These are phyloP conservation scores for Craseonycteris thonglongyai DNA, from an alignment of 2,113 vertebrate species.

Conservation along the genomic window DNA sequence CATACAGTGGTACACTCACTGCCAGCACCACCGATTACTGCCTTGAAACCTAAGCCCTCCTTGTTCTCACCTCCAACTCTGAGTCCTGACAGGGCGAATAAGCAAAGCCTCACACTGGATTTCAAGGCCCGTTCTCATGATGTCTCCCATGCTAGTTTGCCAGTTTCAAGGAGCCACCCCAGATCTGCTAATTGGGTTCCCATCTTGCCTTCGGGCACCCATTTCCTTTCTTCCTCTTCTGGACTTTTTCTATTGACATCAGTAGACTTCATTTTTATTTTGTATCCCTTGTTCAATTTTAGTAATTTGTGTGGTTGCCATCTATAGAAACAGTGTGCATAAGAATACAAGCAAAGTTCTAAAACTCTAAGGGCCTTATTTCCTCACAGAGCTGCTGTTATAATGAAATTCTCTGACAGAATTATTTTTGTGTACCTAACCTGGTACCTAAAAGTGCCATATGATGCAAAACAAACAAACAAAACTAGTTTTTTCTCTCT, in stretches of 20 bases:
- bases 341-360: neutral
- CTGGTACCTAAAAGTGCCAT: neutral
- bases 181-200: neutral
- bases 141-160: neutral
- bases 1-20: accelerated
- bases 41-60: neutral
- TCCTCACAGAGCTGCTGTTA: neutral
- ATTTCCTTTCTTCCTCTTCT: neutral
- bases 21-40: neutral
- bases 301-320: neutral
- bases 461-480: neutral
- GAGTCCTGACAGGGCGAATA: neutral
- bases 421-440: neutral
- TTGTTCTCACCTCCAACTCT: neutral
- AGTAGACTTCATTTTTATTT: neutral
- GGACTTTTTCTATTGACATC: neutral
- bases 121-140: neutral
- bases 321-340: neutral
- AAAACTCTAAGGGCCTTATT: neutral
- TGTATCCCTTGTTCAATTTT: neutral
- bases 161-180: neutral
- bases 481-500: neutral
- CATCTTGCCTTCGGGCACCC: neutral
- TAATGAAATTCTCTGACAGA: neutral
- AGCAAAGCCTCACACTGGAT: neutral